Evolutionary conservation across 1,140 invertebrate genomes (phyloP), one percentile per base, ranked within the genome.

Genomic region (Zaprionus lachaisei): DNA sequence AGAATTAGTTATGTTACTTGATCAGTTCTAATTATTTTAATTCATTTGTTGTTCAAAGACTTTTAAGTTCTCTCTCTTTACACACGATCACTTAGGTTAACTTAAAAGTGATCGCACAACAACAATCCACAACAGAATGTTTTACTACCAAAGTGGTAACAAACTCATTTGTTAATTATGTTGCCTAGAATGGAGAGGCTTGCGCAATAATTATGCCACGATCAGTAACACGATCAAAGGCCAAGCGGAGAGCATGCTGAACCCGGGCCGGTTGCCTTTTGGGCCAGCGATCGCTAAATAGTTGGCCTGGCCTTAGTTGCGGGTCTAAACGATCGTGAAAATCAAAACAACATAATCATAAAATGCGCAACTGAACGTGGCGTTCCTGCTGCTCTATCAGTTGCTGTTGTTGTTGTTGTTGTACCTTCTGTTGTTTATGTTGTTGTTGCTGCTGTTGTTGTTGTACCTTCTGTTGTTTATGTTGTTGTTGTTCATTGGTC

Each of bases 81-180:
- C n/a, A 3, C 7, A 47, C 41, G 41, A 47, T 17, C 41, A 17
- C 2, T 7, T n/a, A 11, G 15, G 15, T 41, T 41, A 2, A 1
- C 6, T 15, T 1, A 47, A 4, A n/a, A 47, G 20, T 20, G 51
- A 55, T 55, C 24, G 14, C 22, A 5, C 44, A 47, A 51, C 22
- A 24, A 24, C 49, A 31, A 28, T 72, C 55, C 7, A n/a, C 9
- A 37, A 61, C 20, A 15, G 20, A 57, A 68, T 81, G 72, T 62
- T 68, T 66, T 56, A 58, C 66, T 68, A 56, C 67, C 64, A 63
- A 81, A 79, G 73, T 77, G 79, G 77, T 64, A 80, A 89, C 84
- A 90, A 90, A 92, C 82, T 91, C 82, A 90, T 89, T 85, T 91
- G 79, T 92, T 91, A 91, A 91, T 91, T 91, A 92, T 90, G 90